A percentile compares a stretch with the other conserved stretches of the same genome.
phyloP scores from a whole-genome alignment of 2,797 vertebrate genomes.

The Oreonectes daqikongensis region DNA sequence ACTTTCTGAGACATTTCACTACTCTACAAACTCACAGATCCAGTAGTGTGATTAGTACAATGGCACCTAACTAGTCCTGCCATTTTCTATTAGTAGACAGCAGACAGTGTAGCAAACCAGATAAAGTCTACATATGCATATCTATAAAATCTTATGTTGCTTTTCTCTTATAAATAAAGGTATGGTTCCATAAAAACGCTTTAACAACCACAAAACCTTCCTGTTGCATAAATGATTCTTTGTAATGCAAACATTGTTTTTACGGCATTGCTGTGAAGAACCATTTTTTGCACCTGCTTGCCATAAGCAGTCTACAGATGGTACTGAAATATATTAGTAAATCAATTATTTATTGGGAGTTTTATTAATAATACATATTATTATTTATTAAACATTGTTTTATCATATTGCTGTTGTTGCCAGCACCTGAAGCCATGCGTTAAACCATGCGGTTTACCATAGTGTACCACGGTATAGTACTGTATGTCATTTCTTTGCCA shows the following conservation, averaged over 20 bases:
- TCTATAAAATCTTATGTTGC: not conserved
- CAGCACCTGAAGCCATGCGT: not conserved
- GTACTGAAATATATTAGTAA: not conserved
- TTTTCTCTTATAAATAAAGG: too few species aligned
- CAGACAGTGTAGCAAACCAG: not conserved
- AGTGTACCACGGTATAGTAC: not conserved
- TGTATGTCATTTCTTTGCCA: not conserved
- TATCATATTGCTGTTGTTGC: not conserved
- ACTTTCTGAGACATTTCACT: not conserved
- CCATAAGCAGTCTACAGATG: not conserved
- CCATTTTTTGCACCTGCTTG: too few species aligned
- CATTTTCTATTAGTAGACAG: not conserved
- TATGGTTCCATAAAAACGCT: too few species aligned
- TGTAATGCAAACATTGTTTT: too few species aligned
- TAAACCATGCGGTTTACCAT: not conserved
- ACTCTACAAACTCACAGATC: not conserved
- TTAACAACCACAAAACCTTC: too few species aligned
- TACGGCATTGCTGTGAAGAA: too few species aligned
- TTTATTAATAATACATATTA: not conserved
- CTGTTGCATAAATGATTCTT: too few species aligned
- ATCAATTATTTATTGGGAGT: not conserved
- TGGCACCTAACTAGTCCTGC: constrained; percentile 20
- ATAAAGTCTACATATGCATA: too few species aligned
- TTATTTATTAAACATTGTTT: not conserved
- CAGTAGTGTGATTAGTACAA: constrained; percentile 32